These are phyloP conservation scores for Benthosema pterotum DNA, from an alignment of 2,797 vertebrate species.

Conservation along the genomic window DNA sequence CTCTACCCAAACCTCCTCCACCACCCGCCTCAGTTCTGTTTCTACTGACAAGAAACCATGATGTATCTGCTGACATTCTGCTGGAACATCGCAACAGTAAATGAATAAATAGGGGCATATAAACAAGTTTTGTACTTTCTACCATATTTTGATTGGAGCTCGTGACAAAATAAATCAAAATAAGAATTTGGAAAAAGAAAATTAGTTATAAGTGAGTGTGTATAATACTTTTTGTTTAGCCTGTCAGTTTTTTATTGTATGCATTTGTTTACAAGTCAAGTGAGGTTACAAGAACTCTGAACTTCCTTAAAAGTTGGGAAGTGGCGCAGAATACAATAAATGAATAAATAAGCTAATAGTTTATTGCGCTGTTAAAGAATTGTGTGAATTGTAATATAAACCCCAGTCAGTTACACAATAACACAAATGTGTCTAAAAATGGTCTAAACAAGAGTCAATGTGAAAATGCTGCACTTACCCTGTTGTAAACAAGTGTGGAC, in stretches of 20 bases:
- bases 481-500: no score
- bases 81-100: conserved; percentile 51
- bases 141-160: conserved; percentile 21
- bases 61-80: conserved; percentile 53
- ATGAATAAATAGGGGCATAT: no score
- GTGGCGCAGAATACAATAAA: no score
- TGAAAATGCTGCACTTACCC: background rate
- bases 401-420: background rate
- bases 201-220: conserved; percentile 10
- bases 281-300: conserved; percentile 1
- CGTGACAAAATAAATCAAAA: conserved; percentile 11
- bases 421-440: no score
- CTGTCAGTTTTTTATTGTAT: conserved; percentile 6
- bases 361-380: background rate
- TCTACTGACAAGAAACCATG: conserved; percentile 67
- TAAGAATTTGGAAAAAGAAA: background rate
- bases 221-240: background rate
- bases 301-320: conserved; percentile 7
- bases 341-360: conserved; percentile 14
- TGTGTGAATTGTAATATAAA: background rate
- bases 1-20: no score
- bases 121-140: background rate
- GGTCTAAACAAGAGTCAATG: background rate
- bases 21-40: conserved; percentile 49
- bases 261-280: conserved; percentile 5